phyloP scores from a whole-genome alignment of 2,797 vertebrate genomes.

The Microctenopoma steveboyesi region DNA sequence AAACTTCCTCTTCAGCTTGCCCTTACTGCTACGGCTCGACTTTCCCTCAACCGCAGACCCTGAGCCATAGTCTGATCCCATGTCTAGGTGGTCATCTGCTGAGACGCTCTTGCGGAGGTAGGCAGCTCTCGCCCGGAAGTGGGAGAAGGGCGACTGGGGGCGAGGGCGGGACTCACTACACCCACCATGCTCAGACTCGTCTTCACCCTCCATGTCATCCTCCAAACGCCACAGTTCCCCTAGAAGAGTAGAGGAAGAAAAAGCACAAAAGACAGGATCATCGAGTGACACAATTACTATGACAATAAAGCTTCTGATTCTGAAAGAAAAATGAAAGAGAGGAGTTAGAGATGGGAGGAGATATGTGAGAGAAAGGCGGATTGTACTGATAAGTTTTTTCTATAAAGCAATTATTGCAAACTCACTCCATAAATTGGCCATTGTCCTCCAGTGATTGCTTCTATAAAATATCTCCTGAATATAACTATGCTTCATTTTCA shows the following conservation, averaged over 20 bases:
- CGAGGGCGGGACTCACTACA: constrained; percentile 67
- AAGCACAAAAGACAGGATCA: not conserved
- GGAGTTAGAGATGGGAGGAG: not conserved
- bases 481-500: constrained; percentile 48
- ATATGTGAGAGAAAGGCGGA: constrained; percentile 20
- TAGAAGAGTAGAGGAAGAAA: constrained; percentile 41
- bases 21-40: constrained; percentile 70
- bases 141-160: constrained; percentile 86
- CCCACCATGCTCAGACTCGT: constrained; percentile 40
- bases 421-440: constrained; percentile 16
- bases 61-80: constrained; percentile 73
- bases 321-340: not conserved
- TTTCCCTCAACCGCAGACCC: constrained; percentile 60
- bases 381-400: constrained; percentile 34
- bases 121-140: constrained; percentile 84
- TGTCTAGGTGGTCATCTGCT: constrained; percentile 88
- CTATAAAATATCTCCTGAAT: constrained; percentile 42
- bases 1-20: constrained; percentile 91
- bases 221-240: constrained; percentile 89
- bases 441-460: constrained; percentile 43
- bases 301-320: no score
- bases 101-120: constrained; percentile 92
- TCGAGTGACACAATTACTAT: not conserved
- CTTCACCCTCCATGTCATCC: constrained; percentile 81
- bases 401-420: constrained; percentile 46